Conservation (phyloP, 2,888 invertebrate genomes). For the Sarcophaga rosellei region DNA sequence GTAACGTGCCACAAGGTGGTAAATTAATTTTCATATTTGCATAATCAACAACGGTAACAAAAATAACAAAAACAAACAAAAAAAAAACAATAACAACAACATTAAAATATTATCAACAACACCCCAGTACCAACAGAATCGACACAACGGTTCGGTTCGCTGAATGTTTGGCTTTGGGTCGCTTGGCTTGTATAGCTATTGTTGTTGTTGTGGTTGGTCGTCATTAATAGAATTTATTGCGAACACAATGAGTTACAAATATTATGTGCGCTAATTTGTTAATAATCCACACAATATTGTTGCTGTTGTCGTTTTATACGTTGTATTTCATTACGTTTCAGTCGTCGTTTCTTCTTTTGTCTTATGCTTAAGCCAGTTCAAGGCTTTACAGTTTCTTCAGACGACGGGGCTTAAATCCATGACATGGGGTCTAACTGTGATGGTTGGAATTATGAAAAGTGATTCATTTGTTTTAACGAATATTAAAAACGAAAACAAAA, state of each 20-base stretch:
- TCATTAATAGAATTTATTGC: slow-evolving; percentile 59
- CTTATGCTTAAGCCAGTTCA: not conserved
- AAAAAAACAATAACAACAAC: slow-evolving; percentile 20
- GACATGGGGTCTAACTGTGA: slow-evolving; percentile 14
- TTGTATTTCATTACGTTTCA: not conserved
- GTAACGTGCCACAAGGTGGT: slow-evolving; percentile 68
- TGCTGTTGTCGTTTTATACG: slow-evolving; percentile 41
- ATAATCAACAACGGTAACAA: slow-evolving; percentile 52
- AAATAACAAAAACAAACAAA: slow-evolving; percentile 16
- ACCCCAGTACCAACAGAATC: slow-evolving; percentile 17
- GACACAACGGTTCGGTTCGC: not conserved
- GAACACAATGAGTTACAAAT: slow-evolving; percentile 66
- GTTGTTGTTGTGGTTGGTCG: slow-evolving; percentile 20
- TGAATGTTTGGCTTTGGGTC: not conserved
- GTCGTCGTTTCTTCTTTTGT: not conserved
- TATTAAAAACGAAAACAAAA: slow-evolving; percentile 35
- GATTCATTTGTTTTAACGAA: slow-evolving; percentile 40
- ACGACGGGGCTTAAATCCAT: not conserved
- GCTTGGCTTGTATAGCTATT: not conserved
- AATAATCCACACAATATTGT: slow-evolving; percentile 72
- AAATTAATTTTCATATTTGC: slow-evolving; percentile 64
- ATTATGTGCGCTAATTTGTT: slow-evolving; percentile 75
- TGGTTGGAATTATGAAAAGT: slow-evolving; percentile 41
- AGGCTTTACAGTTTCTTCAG: too few species aligned
- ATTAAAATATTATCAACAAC: slow-evolving; percentile 2